Base-by-base conservation (phyloP, 92 coral and sea anemone genomes). In the Zoanthus sansibaricus region DNA sequence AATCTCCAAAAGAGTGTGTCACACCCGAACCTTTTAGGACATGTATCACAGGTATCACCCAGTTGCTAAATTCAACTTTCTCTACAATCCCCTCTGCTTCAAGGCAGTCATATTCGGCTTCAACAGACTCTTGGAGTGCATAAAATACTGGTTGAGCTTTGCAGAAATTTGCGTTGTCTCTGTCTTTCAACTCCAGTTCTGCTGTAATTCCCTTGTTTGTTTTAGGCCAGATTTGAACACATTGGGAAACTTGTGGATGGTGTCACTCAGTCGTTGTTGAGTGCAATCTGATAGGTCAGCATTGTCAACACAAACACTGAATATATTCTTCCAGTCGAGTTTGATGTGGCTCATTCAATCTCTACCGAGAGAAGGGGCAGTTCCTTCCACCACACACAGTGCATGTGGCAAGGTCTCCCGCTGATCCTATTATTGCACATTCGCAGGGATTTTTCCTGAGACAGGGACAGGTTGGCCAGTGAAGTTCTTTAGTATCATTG, bases 41-140 rank as follows among this genome's bases (percentile, higher is more conserved):
- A 69, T 88, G 94, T 6, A 91, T 0, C 56, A 51, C 0, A 51
- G 95, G 78, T 73, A 56, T 73, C 58, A 33, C 78, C 78, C 78
- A 73, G 15, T 73, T 56, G 56, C 78, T 73, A 74, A 74, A 86
- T 48, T 86, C 86, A 13, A 88, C 94, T 77, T 88, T 88, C 77
- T 59, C 77, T 10, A 92, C 94, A n/a, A n/a, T n/a, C n/a, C n/a
- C n/a, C 48, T 86, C 88, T 2, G 78, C 67, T 64, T 92, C 94
- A 16, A 91, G 83, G 84, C 90, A 90, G 70, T 89, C 76, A 49
- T 86, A 88, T 75, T 92, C 94, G 16, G 89, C 90, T 58, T 86
- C 88, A 31, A 89, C n/a, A n/a, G n/a, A n/a, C n/a, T n/a, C n/a
- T n/a, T n/a, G n/a, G n/a, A n/a, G n/a, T n/a, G n/a, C n/a, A 90